Base-by-base conservation (phyloP, 2,888 invertebrate species). In the Brenthis daphne region DNA sequence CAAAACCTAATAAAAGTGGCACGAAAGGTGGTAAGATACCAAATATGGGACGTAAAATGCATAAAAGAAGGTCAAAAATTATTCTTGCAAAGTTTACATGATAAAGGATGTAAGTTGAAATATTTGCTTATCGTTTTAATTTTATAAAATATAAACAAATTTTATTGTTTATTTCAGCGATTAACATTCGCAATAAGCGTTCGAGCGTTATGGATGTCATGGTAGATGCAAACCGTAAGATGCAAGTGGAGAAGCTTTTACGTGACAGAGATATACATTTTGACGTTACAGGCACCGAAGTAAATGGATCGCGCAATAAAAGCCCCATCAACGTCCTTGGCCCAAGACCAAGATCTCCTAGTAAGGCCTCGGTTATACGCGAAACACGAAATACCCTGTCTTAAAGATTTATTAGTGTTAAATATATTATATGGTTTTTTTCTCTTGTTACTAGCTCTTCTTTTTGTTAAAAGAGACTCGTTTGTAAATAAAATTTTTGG, bases 1-100 rank as follows among this genome's bases (percentile, higher is more conserved):
- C 47, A 12, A 16, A 61, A 56, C 20, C 24, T 53, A 24, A 56
- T n/a, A 55, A 69, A 89, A 84, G 90, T 91, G 92, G 87, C 90
- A 83, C 87, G 81, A 43, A 85, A 81, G 74, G 80, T 80, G 73
- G 77, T 74, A 55, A 85, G 83, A 74, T 91, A 84, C 75, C 89
- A 90, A 84, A 80, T 86, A 91, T 92, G 92, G 92, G 85, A 87
- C 73, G 83, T 91, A 76, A 86, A 82, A 73, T 85, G 84, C 77
- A 69, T 82, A 77, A 92, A 82, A 82, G 88, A 90, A 69, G 92
- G 92, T n/a, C 92, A 92, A 83, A 89, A 75, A 71, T 75, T 71
- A 57, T 92, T 88, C 77, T 67, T 92, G 72, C 90, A 85, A 81
- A 88, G 71, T 74, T 84, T 92, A 77, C 83, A 87, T 73, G 79